A percentile compares a stretch with the other conserved stretches of the same genome.
Evolutionary conservation across 2,888 invertebrate species (phyloP).

Genomic region (Phyllotreta striolata): DNA sequence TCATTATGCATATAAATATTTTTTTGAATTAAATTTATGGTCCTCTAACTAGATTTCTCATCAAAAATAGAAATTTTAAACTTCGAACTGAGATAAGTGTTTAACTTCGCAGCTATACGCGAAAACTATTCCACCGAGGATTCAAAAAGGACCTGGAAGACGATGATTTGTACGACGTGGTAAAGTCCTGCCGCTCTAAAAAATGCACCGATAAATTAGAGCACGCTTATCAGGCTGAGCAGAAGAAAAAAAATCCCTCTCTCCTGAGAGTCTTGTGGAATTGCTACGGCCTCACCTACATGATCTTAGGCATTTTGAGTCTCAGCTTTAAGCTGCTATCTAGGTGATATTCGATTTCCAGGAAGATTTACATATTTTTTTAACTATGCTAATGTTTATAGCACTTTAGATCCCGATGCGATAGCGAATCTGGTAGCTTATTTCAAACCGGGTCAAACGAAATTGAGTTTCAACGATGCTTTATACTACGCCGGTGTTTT

Average conservation of each 20-base stretch:
- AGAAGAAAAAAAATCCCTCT: constrained; percentile 44
- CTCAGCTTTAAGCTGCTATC: constrained; percentile 35
- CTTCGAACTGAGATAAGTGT: background rate
- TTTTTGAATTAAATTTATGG: too few species aligned
- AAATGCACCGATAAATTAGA: constrained; percentile 53
- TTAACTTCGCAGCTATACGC: constrained; percentile 67
- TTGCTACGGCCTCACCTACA: constrained; percentile 45
- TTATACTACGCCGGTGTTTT: constrained; percentile 75
- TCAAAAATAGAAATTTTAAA: background rate
- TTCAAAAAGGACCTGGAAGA: constrained; percentile 68
- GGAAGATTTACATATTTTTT: constrained; percentile 52
- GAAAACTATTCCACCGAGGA: constrained; percentile 72
- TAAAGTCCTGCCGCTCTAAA: constrained; percentile 57
- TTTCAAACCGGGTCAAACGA: constrained; percentile 65
- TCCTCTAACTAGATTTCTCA: background rate
- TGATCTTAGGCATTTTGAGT: constrained; percentile 41
- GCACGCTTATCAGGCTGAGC: constrained; percentile 48
- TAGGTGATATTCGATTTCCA: constrained; percentile 22
- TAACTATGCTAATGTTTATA: constrained; percentile 51
- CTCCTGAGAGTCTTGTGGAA: constrained; percentile 46
- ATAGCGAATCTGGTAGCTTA: constrained; percentile 73
- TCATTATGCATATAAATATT: too few species aligned
- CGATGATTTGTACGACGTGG: constrained; percentile 67
- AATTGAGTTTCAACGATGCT: constrained; percentile 65
- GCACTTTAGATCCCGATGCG: constrained; percentile 71